Conservation (phyloP, 2,797 vertebrate species). For the Heliangelus exortis region DNA sequence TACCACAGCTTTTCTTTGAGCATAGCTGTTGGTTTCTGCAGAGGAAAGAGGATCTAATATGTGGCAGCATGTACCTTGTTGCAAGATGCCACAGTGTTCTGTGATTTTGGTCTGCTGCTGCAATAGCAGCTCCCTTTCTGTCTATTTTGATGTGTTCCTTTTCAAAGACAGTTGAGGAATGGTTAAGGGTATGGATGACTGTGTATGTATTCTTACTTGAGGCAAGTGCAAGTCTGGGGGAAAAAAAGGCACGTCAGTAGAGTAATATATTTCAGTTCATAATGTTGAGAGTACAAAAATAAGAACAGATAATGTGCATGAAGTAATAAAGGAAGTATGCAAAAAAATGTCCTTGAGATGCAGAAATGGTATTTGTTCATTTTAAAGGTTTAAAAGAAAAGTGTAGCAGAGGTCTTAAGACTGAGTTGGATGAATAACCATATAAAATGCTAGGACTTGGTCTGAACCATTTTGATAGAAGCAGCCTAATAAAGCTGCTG, state of each 20-base stretch:
- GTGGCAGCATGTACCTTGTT: too few relatives aligned
- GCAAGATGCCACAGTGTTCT: too few relatives aligned
- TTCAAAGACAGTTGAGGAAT: not conserved
- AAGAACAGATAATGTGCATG: not conserved
- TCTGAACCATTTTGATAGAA: not conserved
- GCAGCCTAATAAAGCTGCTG: not conserved
- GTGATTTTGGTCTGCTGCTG: too few relatives aligned
- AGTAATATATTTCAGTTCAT: not conserved
- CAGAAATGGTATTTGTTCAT: conserved; percentile 1
- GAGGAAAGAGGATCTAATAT: too few relatives aligned
- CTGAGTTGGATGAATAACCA: not conserved
- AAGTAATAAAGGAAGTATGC: not conserved
- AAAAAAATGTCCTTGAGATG: not conserved
- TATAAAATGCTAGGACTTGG: not conserved
- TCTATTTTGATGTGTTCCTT: not conserved
- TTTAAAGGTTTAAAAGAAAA: not conserved
- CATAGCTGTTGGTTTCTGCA: too few relatives aligned
- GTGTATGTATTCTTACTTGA: not conserved
- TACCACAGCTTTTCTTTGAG: too few relatives aligned
- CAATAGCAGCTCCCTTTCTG: too few relatives aligned
- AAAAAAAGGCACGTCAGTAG: not conserved
- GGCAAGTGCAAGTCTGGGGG: not conserved
- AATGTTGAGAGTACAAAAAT: not conserved
- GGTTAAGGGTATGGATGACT: not conserved
- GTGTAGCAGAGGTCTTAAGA: not conserved